Base-by-base conservation (phyloP, 2,888 invertebrate species). In the Platycheirus rosarum region DNA sequence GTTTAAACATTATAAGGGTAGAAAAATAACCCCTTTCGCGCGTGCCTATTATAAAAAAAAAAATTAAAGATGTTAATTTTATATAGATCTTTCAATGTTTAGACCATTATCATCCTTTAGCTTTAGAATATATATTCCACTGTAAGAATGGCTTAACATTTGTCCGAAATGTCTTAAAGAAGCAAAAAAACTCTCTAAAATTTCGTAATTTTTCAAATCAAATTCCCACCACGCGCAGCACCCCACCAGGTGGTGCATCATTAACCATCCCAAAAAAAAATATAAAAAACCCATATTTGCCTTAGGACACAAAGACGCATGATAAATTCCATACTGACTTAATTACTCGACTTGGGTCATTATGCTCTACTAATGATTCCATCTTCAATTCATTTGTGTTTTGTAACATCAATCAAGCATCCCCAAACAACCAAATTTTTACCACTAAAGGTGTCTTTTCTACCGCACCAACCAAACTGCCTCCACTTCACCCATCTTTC, bases 261-360 rank as follows among this genome's bases (percentile, higher is more conserved):
- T 75, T 75, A 70, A 65, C 62, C 42, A 5, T 53, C 20, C n/a
- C 18, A 11, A 37, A 55, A 13, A 37, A 37, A 13, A 6, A 6
- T 32, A 32, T 6, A 16, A 57, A 13, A 23, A 57, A 18, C 37
- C 14, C 40, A 40, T 70, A 26, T 65, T 65, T 60, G 80, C 80
- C 80, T 62, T 70, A 75, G 75, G 80, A 80, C 65, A 70, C 46
- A 42, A 42, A 29, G 55, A 16, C 48, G 26, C 66, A 80, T 80
- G 75, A 80, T 80, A 75, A 80, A 80, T 80, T 71, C 70, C 75
- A 75, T 68, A 70, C 80, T 70, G 75, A 80, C 82, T 77, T 82
- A 82, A 82, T 82, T 82, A 76, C 82, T 77, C 68, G 82, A 76
- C 71, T 76, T 73, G 57, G 51, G 51, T 66, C 76, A 76, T 73